Evolutionary conservation across 2,888 invertebrate species (phyloP), one percentile per base, ranked within the genome.

Genomic region (Lithophane semibrunnea): DNA sequence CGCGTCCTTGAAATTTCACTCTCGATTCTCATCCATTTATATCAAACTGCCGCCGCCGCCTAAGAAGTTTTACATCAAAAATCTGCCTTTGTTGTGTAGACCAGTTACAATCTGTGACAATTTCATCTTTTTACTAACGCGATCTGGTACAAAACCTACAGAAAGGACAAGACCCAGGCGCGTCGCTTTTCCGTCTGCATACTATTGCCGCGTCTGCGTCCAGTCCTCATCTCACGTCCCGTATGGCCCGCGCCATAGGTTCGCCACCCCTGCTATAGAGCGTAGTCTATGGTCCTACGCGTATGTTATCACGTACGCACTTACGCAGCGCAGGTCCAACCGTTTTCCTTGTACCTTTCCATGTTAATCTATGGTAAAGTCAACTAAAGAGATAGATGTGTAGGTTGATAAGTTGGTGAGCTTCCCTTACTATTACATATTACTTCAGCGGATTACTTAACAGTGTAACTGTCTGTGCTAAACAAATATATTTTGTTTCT

Each of bases 221-320:
- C 12, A 24, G 12, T 24, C 12, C 7, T 49, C 66, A 1, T 24
- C 18, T n/a, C n/a, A 24, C 5, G n/a, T 2, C 2, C 65, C 42
- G 13, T 67, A 18, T 9, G 13, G 1, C 8, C 49, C n/a, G 10
- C n/a, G 8, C 29, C 29, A 37, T 4, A 73, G 52, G 65, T 78
- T 65, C 7, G 10, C 9, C 3, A 37, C 37, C 64, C 58, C 73
- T 79, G 66, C 29, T 24, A 21, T 8, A 69, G 54, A 37, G 8
- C 24, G 7, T 60, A 47, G 63, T 76, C 75, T 76, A 76, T 64
- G 69, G 68, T 12, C 44, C 60, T 73, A 79, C 77, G 79, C 68
- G 81, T 49, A 7, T 24, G 13, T n/a, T 64, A 77, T 87, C 86
- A 86, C 86, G 86, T 86, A 86, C 65, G 83, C 86, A 86, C 86